Base-by-base conservation (phyloP, 1,140 invertebrate genomes). In the Tyrophagus putrescentiae region DNA sequence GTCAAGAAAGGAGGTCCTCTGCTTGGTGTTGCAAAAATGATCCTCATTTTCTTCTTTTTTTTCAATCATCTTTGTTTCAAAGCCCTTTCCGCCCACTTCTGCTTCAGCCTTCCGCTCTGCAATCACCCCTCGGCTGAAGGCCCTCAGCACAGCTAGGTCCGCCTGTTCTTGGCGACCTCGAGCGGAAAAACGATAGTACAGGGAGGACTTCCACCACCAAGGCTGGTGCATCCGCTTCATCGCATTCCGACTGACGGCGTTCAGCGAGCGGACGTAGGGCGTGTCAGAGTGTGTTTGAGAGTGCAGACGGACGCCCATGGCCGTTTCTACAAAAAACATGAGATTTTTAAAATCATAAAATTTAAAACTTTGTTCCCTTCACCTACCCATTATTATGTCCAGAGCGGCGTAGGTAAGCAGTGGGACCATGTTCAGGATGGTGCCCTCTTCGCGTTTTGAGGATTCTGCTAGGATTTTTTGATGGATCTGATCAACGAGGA, bases 1-100 rank as follows among this genome's bases (percentile, higher is more conserved):
- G 72, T 97, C 93, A 57, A 97, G 78, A 76, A 97, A 97, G 32
- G 92, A 91, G 60, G 91, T 77, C 66, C 87, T 80, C 68, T 89
- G 88, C 77, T 89, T 71, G 86, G 82, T 3, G 70, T 68, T 29
- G 54, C 61, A 11, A 45, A 5, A 18, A 57, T 61, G 16, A 65
- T 66, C n/a, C 6, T 11, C 48, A 52, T 52, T 9, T 16, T 3
- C 23, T 28, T 2, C 25, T 16, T 2, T 4, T 28, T 16, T 1
- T 3, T 52, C 9, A 21, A 28, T 52, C 2, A 13, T n/a, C n/a
- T n/a, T n/a, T n/a, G n/a, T n/a, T n/a, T n/a, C n/a, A n/a, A n/a
- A n/a, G n/a, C n/a, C n/a, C n/a, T n/a, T n/a, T n/a, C n/a, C 23
- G 5, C 34, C 2, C 1, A 39, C n/a, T 58, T 83, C 81, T 59